Conservation (phyloP, 2,113 vertebrate genomes). For the Callithrix jacchus region DNA sequence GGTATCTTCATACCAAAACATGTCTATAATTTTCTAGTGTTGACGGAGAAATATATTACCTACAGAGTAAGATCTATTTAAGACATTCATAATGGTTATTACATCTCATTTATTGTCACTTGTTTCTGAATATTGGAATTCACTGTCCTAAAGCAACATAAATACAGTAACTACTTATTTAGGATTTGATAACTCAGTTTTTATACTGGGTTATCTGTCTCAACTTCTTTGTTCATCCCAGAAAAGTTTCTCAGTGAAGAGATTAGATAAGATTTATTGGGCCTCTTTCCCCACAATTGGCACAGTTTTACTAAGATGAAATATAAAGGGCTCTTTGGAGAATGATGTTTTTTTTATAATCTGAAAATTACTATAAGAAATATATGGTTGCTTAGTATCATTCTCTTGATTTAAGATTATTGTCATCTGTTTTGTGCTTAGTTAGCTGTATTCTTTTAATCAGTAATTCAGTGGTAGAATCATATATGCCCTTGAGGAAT, state of each 20-base stretch:
- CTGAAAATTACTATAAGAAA: constrained; percentile 21
- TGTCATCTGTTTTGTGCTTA: background rate
- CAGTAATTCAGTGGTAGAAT: background rate
- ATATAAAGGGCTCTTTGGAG: constrained; percentile 21
- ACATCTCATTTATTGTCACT: constrained; percentile 21
- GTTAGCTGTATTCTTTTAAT: background rate
- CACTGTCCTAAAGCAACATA: background rate
- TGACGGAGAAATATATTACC: constrained; percentile 2
- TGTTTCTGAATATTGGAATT: constrained; percentile 23
- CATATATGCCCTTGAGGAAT: constrained; percentile 24
- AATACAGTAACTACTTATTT: background rate
- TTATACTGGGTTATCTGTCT: background rate
- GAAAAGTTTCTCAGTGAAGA: background rate
- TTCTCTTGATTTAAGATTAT: constrained; percentile 26
- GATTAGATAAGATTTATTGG: background rate
- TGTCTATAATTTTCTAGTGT: background rate
- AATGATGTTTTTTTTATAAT: constrained; percentile 43
- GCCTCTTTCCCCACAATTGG: background rate
- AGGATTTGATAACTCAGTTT: background rate
- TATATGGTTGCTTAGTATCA: background rate
- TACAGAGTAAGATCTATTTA: constrained; percentile 12
- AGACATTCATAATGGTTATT: constrained; percentile 31
- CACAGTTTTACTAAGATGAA: constrained; percentile 26
- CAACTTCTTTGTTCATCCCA: background rate
- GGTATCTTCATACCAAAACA: background rate